Evolutionary conservation across 2,888 invertebrate species (phyloP), one percentile per base, ranked within the genome.

Genomic region (Nycteola revayana): DNA sequence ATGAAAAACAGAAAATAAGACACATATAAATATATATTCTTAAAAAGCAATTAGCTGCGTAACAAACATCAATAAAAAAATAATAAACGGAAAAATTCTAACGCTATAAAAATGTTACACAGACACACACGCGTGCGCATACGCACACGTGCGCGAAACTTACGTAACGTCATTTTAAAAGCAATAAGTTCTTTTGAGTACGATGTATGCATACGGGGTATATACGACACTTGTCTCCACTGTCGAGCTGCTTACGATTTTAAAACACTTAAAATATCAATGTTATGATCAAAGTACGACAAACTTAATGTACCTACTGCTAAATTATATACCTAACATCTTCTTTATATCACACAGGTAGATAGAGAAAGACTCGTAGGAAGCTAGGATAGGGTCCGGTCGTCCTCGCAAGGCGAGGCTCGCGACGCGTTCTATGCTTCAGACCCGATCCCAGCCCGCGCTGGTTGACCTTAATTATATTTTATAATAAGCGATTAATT

Each of bases 161-260:
- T 77, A 69, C 72, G 75, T 77, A 79, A 82, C 69, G 64, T 52
- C 58, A 66, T 70, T 73, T 72, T 75, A 73, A 67, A 78, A 67
- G 73, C 73, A 74, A 73, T 75, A 76, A 68, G 75, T 68, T 70
- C 73, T 70, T 70, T 63, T 60, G 45, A 64, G 70, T 66, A 69
- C 70, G 72, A 50, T 60, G 57, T 60, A 49, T 60, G 73, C 74
- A 72, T 75, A 60, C 63, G 46, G 49, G 48, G 49, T 47, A 32
- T 47, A 38, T 27, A 43, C 42, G 32, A 8, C n/a, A 21, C 6
- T 2, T 42, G 73, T 75, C 29, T 71, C 75, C 84, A 77, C 72
- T 77, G 63, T 60, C 25, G 8, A 23, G 32, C 39, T 38, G 10
- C 7, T 25, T 8, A 7, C 10, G 11, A 30, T 3, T 14, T 14